phyloP scores from a whole-genome alignment of 2,888 invertebrate species.

The Vanessa cardui region DNA sequence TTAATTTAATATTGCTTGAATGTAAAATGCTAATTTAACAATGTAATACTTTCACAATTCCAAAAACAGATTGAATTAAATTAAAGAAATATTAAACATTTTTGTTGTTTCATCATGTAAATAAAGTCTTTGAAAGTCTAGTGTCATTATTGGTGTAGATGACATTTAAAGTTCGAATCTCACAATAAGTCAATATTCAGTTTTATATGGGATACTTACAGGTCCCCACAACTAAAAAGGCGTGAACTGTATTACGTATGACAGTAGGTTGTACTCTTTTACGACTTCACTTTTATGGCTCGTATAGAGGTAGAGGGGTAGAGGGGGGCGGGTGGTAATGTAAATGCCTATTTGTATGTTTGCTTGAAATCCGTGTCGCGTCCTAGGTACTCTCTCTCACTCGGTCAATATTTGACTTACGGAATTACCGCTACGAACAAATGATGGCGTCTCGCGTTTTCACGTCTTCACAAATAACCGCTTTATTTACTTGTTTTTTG shows the following conservation, averaged over 20 bases:
- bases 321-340: slow-evolving; percentile 64
- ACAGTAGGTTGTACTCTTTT: slow-evolving; percentile 43
- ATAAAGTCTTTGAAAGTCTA: no score
- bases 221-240: slow-evolving; percentile 11
- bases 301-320: slow-evolving; percentile 27
- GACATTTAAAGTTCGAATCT: not conserved
- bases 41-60: no score
- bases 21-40: no score
- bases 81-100: no score
- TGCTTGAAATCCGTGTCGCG: slow-evolving; percentile 79
- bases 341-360: slow-evolving; percentile 79
- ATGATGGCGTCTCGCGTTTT: slow-evolving; percentile 66
- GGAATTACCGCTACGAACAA: slow-evolving; percentile 79
- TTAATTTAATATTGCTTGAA: no score
- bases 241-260: slow-evolving; percentile 42
- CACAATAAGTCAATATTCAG: not conserved
- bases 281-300: slow-evolving; percentile 42
- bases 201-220: not conserved
- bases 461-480: slow-evolving; percentile 57
- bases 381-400: slow-evolving; percentile 57
- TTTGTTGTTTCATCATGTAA: no score
- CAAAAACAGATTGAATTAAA: no score
- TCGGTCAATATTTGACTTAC: slow-evolving; percentile 77
- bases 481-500: slow-evolving; percentile 30
- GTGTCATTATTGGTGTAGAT: no score